Evolutionary conservation across 2,797 vertebrate species (phyloP), one percentile per base, ranked within the genome.

Genomic region (Esox masquinongy): DNA sequence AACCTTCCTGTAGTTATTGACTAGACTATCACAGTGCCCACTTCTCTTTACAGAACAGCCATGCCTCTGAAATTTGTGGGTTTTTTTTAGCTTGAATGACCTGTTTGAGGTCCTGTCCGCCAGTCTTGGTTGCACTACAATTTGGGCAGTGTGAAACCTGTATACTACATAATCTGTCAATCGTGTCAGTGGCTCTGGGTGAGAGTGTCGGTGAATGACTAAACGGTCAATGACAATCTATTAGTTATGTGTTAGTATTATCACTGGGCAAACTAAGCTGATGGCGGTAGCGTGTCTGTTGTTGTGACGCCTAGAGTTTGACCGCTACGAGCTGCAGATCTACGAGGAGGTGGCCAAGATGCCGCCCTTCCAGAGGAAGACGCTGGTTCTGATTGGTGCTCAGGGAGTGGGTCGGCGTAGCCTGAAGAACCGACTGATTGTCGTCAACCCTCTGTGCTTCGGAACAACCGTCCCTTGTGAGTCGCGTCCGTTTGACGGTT

Each of bases 291-390:
- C 6, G 29, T 63, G 68, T 47, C 15, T 81, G 43, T 85, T 73
- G 4, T 66, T 12, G 71, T 83, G 68, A 84, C 77, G 66, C 83
- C 77, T 84, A 99, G 98, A 99, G 91, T 99, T 99, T 92, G 98
- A 99, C 90, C 96, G 98, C 5, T 97, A 98, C 82, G 98, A 99
- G 91, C 96, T 99, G 80, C 97, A 98, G 92, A 98, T 97, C 76
- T 99, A 99, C 72, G 98, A 99, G 84, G 98, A 99, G 83, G 96
- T 99, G 67, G 96, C 97, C 69, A 96, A 93, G 90, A 99, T 99
- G 98, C 98, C 98, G 67, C 97, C 98, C 0, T 99, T 99, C 88
- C 98, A 99, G 91, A 97, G 98, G 90, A 99, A 98, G 88, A 99
- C 97, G 0, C 91, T 99, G 77, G 94, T 99, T 77, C 92, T 99